phyloP scores from a whole-genome alignment of 2,113 vertebrate species.

The Bettongia penicillata region DNA sequence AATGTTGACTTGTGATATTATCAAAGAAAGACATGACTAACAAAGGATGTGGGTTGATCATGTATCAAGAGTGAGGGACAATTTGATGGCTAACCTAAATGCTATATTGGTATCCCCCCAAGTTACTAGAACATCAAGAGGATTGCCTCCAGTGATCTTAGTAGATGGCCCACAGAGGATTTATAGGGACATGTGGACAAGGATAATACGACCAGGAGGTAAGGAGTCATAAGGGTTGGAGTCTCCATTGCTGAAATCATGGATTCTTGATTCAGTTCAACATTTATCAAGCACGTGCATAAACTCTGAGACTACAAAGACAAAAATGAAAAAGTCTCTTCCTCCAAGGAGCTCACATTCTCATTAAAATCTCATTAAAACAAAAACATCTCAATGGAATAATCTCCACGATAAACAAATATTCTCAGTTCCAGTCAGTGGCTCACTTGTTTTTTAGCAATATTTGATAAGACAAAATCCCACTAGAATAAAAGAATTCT shows the following conservation, averaged over 20 bases:
- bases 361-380: neutral
- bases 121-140: neutral
- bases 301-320: neutral
- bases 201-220: neutral
- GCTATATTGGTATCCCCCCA: neutral
- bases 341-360: neutral
- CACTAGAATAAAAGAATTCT: neutral
- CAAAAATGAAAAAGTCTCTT: neutral
- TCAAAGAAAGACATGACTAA: neutral
- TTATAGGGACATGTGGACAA: neutral
- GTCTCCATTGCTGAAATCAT: neutral
- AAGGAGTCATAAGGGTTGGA: neutral
- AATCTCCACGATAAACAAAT: slow-evolving; percentile 21
- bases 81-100: neutral
- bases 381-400: neutral
- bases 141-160: neutral
- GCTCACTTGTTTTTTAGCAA: slow-evolving; percentile 61
- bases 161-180: neutral
- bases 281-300: neutral
- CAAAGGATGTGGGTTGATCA: neutral
- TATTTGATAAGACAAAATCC: slow-evolving; percentile 59
- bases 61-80: neutral
- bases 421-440: neutral
- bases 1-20: neutral
- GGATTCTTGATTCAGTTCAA: neutral